These are phyloP conservation scores for Drosophila tsacasi DNA, from an alignment of 1,140 invertebrate species.

Conservation along the genomic window DNA sequence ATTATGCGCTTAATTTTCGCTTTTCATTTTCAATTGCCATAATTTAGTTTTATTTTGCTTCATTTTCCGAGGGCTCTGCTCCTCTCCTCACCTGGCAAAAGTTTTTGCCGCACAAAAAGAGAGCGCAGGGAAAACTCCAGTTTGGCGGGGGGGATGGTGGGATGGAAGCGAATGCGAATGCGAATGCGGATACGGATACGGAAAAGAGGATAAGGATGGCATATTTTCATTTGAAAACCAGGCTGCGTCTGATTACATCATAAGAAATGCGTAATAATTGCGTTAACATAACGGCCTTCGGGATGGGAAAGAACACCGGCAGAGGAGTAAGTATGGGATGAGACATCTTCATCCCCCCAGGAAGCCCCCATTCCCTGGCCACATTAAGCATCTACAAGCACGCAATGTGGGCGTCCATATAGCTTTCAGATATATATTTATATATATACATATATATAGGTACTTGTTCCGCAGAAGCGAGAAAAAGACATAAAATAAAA, in stretches of 20 bases:
- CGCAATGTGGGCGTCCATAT: constrained; percentile 37
- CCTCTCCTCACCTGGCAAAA: constrained; percentile 44
- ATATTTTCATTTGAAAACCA: constrained; percentile 80
- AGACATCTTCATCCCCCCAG: constrained; percentile 14
- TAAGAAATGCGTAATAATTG: constrained; percentile 84
- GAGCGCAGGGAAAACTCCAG: constrained; percentile 14
- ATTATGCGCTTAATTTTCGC: constrained; percentile 85
- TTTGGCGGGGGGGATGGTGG: background rate
- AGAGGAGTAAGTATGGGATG: constrained; percentile 3
- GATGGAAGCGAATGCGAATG: background rate
- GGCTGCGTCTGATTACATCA: constrained; percentile 83
- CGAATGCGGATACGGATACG: constrained; percentile 3
- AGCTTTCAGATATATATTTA: background rate
- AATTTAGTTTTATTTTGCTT: constrained; percentile 84
- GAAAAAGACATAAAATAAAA: constrained; percentile 35
- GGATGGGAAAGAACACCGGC: constrained; percentile 23
- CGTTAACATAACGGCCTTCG: constrained; percentile 74
- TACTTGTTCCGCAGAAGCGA: constrained; percentile 8
- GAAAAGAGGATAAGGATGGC: constrained; percentile 34
- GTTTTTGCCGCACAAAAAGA: constrained; percentile 57
- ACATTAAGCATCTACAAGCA: constrained; percentile 46
- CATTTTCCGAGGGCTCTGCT: constrained; percentile 47
- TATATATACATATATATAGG: constrained; percentile 7
- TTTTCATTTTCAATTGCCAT: constrained; percentile 85
- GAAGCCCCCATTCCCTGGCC: constrained; percentile 2